These are phyloP conservation scores for Macrotis lagotis DNA, from an alignment of 2,113 vertebrate species.

Conservation along the genomic window DNA sequence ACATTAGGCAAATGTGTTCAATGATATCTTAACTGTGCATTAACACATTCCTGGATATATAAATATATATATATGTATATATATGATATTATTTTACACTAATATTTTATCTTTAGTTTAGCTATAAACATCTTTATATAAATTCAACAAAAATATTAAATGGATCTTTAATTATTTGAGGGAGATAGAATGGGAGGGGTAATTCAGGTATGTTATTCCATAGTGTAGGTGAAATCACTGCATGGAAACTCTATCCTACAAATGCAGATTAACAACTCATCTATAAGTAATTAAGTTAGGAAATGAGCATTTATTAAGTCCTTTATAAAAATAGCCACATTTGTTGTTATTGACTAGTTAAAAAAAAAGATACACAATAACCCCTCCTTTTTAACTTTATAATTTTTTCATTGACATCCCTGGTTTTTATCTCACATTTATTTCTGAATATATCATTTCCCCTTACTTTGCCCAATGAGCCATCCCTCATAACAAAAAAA, in stretches of 20 bases:
- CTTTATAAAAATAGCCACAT: not conserved
- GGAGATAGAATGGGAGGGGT: not conserved
- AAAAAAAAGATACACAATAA: not conserved
- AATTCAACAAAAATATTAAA: not conserved
- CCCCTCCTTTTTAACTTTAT: not conserved
- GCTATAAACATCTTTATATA: not conserved
- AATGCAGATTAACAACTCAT: not conserved
- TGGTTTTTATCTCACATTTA: not conserved
- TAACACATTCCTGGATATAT: not conserved
- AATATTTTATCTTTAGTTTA: not conserved
- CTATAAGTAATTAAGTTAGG: not conserved
- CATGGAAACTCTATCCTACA: not conserved
- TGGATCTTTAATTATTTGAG: not conserved
- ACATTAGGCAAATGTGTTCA: not conserved
- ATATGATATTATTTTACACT: not conserved
- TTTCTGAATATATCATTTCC: not conserved
- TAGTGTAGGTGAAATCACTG: not conserved
- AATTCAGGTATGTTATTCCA: not conserved
- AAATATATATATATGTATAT: no score
- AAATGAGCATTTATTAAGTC: not conserved
- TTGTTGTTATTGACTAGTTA: not conserved
- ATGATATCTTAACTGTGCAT: not conserved
- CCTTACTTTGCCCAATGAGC: not conserved
- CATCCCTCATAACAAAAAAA: not conserved
- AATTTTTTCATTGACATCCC: not conserved